A percentile compares a stretch with the other conserved stretches of the same genome.
Conservation (phyloP, 2,113 vertebrate genomes). For the Pimephales promelas region DNA sequence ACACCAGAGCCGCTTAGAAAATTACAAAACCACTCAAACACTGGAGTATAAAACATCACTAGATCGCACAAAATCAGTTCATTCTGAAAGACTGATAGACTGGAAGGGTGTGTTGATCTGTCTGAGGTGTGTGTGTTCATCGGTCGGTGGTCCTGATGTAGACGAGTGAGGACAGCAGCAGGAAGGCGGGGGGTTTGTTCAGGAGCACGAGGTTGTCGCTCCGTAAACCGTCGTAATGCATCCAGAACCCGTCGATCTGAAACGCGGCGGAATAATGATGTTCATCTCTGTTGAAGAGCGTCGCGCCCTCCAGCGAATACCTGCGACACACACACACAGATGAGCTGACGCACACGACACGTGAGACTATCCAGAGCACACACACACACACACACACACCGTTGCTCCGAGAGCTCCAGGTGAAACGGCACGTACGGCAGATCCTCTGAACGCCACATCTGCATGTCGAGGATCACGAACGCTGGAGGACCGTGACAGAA, state of each 20-base stretch:
- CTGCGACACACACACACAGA: constrained; percentile 62
- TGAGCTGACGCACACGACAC: neutral
- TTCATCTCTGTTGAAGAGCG: constrained; percentile 87
- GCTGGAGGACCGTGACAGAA: constrained; percentile 86
- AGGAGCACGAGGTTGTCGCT: constrained; percentile 85
- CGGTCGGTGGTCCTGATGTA: constrained; percentile 72
- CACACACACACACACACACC: constrained; percentile 65
- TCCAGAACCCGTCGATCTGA: constrained; percentile 84
- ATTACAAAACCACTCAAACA: neutral
- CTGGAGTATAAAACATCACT: constrained; percentile 27
- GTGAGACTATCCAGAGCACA: neutral
- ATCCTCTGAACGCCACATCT: constrained; percentile 88
- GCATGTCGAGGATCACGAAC: constrained; percentile 90
- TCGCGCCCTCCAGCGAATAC: constrained; percentile 87
- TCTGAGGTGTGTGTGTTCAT: too few species aligned
- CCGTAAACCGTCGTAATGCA: constrained; percentile 85
- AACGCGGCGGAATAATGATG: constrained; percentile 89
- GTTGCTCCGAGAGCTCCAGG: constrained; percentile 83
- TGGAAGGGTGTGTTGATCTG: too few species aligned
- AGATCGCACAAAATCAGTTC: neutral
- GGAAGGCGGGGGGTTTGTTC: constrained; percentile 84
- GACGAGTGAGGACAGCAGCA: constrained; percentile 85
- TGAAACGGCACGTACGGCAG: constrained; percentile 87
- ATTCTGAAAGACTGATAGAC: too few species aligned
- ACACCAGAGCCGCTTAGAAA: constrained; percentile 49